Conservation (phyloP, 2,797 vertebrate species). For the Macrochelys suwanniensis region DNA sequence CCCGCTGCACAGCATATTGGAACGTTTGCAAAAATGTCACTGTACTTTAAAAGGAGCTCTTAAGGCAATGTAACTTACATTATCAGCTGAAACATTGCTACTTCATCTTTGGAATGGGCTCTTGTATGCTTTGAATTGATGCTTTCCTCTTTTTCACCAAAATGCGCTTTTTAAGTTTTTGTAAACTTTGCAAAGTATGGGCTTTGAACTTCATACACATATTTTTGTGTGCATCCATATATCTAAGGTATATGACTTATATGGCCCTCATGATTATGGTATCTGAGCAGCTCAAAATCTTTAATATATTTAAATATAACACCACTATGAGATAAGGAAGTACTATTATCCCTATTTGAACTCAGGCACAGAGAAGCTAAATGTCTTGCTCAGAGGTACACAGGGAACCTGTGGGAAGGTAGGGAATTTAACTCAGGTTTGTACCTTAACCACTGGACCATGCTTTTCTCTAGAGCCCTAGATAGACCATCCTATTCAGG, state of each 20-base stretch:
- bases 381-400: not conserved
- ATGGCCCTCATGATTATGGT: not conserved
- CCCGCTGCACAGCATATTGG: not conserved
- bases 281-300: not conserved
- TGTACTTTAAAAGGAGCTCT: not conserved
- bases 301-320: not conserved
- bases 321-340: not conserved
- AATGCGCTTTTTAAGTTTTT: not conserved
- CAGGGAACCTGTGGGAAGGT: not conserved
- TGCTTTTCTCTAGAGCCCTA: not conserved
- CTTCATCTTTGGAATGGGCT: not conserved
- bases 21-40: constrained; percentile 5
- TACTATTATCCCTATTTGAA: not conserved
- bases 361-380: not conserved
- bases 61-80: not conserved
- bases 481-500: not conserved
- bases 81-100: not conserved
- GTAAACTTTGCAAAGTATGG: not conserved
- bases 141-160: not conserved
- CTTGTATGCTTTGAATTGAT: not conserved
- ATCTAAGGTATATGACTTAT: not conserved
- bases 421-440: not conserved
- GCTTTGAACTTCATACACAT: not conserved
- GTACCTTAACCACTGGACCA: not conserved
- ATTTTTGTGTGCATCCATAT: not conserved